Conservation (phyloP, 2,113 vertebrate species). For the Petromus typicus region DNA sequence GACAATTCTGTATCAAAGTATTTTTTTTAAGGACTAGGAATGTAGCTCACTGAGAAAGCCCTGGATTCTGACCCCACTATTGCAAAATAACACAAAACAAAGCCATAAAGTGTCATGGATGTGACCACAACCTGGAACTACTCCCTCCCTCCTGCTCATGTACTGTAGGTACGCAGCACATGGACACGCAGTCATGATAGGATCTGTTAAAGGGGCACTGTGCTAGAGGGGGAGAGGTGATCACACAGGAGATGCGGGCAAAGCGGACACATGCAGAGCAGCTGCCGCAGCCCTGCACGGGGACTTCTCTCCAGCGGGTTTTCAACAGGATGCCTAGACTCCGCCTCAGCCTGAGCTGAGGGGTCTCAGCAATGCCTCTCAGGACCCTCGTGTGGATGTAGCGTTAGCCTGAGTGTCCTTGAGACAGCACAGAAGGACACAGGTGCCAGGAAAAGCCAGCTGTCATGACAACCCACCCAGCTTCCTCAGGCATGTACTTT, state of each 20-base stretch:
- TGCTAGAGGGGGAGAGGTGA: not conserved
- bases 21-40: not conserved
- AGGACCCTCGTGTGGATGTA: not conserved
- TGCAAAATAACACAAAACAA: too few relatives aligned
- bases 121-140: not conserved
- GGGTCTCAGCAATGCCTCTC: not conserved
- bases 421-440: not conserved
- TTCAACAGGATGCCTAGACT: not conserved
- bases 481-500: not conserved
- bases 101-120: not conserved
- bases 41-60: not conserved
- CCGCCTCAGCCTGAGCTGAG: not conserved
- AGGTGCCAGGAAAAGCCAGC: not conserved
- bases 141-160: not conserved
- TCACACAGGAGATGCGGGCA: not conserved
- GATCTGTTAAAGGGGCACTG: not conserved
- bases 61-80: not conserved
- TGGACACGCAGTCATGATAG: not conserved
- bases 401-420: not conserved
- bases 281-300: not conserved
- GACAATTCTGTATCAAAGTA: not conserved
- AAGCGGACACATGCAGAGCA: not conserved
- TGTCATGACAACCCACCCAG: not conserved
- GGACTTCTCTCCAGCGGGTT: not conserved
- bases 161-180: not conserved